phyloP scores from a whole-genome alignment of 2,113 vertebrate species.

The Puntigrus tetrazona region DNA sequence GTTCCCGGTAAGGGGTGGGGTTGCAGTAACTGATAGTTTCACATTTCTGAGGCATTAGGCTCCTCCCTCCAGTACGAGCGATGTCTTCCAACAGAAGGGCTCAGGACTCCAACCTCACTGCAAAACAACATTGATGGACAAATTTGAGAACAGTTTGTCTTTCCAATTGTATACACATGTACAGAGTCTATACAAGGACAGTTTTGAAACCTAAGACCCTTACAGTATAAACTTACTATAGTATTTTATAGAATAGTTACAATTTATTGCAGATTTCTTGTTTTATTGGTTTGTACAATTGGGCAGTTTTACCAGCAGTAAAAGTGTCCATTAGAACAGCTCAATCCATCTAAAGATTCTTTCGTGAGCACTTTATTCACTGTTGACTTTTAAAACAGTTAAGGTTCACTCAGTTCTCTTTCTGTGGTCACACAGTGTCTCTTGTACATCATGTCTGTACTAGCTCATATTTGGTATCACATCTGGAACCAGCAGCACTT shows the following conservation, averaged over 20 bases:
- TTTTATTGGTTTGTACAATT: not conserved
- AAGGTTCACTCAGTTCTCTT: not conserved
- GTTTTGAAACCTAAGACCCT: not conserved
- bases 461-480: not conserved
- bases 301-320: not conserved
- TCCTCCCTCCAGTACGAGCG: slow-evolving; percentile 49
- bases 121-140: slow-evolving; percentile 44
- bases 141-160: slow-evolving; percentile 2
- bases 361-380: not conserved
- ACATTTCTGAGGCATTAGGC: slow-evolving; percentile 72
- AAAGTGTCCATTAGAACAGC: not conserved
- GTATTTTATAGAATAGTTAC: not conserved
- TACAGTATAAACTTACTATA: not conserved
- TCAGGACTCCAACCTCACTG: slow-evolving; percentile 56
- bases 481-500: not conserved
- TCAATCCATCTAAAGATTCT: not conserved
- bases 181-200: not conserved
- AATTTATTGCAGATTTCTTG: not conserved
- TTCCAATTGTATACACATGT: slow-evolving; percentile 3
- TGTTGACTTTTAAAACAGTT: not conserved
- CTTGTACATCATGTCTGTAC: not conserved
- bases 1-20: slow-evolving; percentile 81
- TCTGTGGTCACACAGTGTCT: not conserved
- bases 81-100: slow-evolving; percentile 53
- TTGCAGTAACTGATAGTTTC: slow-evolving; percentile 74